phyloP scores from a whole-genome alignment of 2,888 invertebrate species.

The Pherbina coryleti region DNA sequence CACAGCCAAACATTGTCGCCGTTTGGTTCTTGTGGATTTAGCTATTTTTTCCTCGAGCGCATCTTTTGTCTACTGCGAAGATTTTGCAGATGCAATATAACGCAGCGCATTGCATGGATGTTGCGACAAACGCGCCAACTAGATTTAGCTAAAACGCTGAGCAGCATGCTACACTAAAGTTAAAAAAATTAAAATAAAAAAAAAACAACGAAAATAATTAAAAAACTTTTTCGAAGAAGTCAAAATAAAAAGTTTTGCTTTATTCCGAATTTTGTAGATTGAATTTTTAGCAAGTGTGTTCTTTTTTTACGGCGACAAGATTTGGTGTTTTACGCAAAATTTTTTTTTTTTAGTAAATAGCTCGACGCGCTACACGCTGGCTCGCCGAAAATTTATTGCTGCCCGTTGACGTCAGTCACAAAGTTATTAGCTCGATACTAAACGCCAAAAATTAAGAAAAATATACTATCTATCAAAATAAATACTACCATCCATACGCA shows the following conservation, averaged over 20 bases:
- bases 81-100: neutral
- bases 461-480: neutral
- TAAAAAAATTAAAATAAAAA: neutral
- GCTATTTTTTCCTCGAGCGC: neutral
- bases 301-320: neutral
- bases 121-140: neutral
- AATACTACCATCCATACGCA: neutral
- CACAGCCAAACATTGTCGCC: too few relatives aligned
- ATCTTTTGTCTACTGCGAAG: neutral
- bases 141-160: conserved; percentile 7
- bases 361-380: neutral
- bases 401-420: conserved; percentile 23
- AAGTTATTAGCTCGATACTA: neutral
- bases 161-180: neutral
- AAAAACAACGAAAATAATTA: neutral
- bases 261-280: neutral
- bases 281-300: neutral
- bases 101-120: neutral
- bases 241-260: neutral
- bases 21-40: neutral
- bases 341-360: conserved; percentile 21
- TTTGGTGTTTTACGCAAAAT: neutral
- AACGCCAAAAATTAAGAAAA: neutral
- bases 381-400: conserved; percentile 7
- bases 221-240: neutral